A percentile compares a stretch with the other conserved stretches of the same genome.
Conservation (phyloP, 2,113 vertebrate genomes). For the Genyomyrus donnyi region DNA sequence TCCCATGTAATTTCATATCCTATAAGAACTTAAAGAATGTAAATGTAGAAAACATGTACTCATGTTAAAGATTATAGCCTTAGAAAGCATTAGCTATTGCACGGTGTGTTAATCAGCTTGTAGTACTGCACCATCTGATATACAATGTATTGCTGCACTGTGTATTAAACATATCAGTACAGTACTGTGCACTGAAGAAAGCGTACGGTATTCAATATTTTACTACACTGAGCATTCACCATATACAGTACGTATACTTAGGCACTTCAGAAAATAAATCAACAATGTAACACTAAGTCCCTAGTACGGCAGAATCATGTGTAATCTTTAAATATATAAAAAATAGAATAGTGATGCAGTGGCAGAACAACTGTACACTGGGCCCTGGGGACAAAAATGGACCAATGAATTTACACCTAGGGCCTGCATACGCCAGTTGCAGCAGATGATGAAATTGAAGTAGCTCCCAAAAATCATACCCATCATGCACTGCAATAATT, state of each 20-base stretch:
- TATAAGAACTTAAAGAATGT: neutral
- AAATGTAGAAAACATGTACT: neutral
- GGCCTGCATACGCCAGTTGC: no score
- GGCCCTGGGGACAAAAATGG: no score
- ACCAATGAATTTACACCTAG: no score
- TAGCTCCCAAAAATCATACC: no score
- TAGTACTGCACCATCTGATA: neutral
- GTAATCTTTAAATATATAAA: no score
- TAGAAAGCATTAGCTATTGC: neutral
- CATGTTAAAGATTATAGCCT: neutral
- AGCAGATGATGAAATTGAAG: no score
- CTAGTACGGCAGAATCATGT: neutral
- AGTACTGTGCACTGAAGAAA: neutral
- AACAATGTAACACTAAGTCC: neutral
- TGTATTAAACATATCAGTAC: neutral
- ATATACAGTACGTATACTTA: neutral
- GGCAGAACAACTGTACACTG: no score
- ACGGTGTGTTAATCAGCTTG: neutral
- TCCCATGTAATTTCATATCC: neutral
- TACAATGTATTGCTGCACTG: neutral
- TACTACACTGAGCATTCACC: neutral
- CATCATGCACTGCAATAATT: no score
- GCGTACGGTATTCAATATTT: neutral
- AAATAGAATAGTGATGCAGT: no score
- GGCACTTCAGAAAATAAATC: neutral